Base-by-base conservation (phyloP, 1,140 invertebrate genomes). In the Coboldia fuscipes region DNA sequence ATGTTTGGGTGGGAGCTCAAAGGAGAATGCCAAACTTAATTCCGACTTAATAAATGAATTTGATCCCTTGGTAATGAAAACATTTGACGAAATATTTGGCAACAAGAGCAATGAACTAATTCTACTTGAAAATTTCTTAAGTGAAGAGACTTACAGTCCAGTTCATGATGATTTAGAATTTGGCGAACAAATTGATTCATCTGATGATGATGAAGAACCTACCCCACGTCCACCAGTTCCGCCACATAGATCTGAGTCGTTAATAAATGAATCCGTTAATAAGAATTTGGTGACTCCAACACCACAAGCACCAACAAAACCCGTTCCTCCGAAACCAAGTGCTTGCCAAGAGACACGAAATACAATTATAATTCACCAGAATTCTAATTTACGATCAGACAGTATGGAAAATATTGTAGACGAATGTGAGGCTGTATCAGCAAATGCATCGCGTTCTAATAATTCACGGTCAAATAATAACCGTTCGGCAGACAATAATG, bases 81-180 rank as follows among this genome's bases (percentile, higher is more conserved):
- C 29, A 7, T 19, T 33, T 7, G 36, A 37, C 10, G 12, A 24
- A 54, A 47, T 1, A 15, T 51, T 14, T 23, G 31, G 13, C 12
- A 46, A 49, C 36, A 53, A 51, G 32, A 53, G 50, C 31, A 55
- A 55, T 37, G 45, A 55, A 33, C 34, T 55, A 20, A 35, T 53
- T 32, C 36, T 55, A 17, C 41, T 55, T 13, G 51, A 55, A 33
- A 45, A 48, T 38, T 37, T 55, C 23, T 43, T 55, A 8, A 46
- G 51, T 38, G 51, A 54, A 37, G 51, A 51, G 20, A 53, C 50
- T 13, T 55, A 55, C 30, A 49, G 48, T 19, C 47, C 39, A 18
- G 31, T 48, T 37, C 49, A 54, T 21, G 45, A 51, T 26, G 13
- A n/a, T 15, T 2, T 19, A 18, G 35, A 36, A 24, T 6, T 14